phyloP scores from a whole-genome alignment of 2,113 vertebrate species.

The Echinops telfairi region DNA sequence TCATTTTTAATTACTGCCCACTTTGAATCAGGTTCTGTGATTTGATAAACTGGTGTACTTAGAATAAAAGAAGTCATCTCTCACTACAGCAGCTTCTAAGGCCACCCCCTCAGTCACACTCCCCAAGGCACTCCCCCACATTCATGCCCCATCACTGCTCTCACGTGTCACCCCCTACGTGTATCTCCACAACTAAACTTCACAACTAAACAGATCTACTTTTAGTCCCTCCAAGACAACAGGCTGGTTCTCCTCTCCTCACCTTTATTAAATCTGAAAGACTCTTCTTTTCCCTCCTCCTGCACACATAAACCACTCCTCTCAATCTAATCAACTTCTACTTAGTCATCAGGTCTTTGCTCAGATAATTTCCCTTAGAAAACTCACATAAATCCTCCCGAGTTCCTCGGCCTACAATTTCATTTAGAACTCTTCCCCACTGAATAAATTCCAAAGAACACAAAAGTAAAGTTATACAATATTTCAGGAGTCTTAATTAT shows the following conservation, averaged over 20 bases:
- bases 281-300: neutral
- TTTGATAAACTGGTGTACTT: conserved; percentile 11
- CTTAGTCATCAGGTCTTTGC: neutral
- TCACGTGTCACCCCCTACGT: neutral
- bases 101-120: too few species aligned
- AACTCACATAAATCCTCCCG: neutral
- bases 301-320: neutral
- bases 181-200: rapidly evolving
- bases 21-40: neutral
- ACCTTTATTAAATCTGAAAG: neutral
- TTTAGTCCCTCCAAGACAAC: neutral
- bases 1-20: neutral
- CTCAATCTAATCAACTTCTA: neutral
- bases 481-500: conserved; percentile 7
- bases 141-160: neutral
- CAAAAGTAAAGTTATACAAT: conserved; percentile 8
- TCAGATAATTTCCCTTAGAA: conserved; percentile 7
- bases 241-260: neutral
- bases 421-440: neutral
- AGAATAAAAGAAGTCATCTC: neutral
- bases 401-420: neutral
- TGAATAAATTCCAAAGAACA: conserved; percentile 50
- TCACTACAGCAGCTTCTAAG: too few species aligned
- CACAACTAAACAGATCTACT: neutral
- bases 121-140: neutral